phyloP scores from a whole-genome alignment of 2,797 vertebrate species.

The Alcedo quadribrachys region DNA sequence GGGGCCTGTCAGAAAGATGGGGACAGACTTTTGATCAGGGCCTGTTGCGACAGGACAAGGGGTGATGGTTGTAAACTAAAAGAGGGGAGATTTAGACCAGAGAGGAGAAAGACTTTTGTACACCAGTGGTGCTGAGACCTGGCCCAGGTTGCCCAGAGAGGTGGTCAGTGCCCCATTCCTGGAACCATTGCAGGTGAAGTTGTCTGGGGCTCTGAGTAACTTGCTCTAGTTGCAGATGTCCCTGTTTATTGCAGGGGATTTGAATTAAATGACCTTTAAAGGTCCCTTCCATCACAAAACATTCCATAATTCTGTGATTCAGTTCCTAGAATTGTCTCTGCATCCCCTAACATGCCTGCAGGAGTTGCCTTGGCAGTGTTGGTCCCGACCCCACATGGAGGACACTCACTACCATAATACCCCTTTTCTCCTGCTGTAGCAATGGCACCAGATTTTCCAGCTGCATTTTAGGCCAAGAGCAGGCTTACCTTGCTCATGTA shows the following conservation, averaged over 20 bases:
- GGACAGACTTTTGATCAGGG: not conserved
- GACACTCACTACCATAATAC: accelerated
- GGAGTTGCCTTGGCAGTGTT: not conserved
- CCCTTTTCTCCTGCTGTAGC: slow-evolving; percentile 7
- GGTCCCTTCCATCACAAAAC: not conserved
- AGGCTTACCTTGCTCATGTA: slow-evolving; percentile 68
- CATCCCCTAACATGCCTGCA: not conserved
- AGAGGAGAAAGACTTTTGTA: not conserved
- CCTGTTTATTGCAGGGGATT: not conserved
- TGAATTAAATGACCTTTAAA: not conserved
- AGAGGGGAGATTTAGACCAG: not conserved
- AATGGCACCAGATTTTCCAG: slow-evolving; percentile 46
- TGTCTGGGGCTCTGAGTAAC: not conserved
- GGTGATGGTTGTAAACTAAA: not conserved
- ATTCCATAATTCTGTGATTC: not conserved
- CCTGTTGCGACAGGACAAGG: not conserved
- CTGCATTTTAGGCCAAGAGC: slow-evolving; percentile 32
- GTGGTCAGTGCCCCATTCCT: not conserved
- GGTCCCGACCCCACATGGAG: not conserved
- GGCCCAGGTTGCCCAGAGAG: not conserved
- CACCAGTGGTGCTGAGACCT: too few relatives aligned
- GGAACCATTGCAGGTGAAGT: not conserved
- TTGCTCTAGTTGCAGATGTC: not conserved
- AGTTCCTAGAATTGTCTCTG: not conserved
- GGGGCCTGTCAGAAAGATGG: not conserved